Conservation (phyloP, 2,113 vertebrate species). For the Okapia johnstoni region DNA sequence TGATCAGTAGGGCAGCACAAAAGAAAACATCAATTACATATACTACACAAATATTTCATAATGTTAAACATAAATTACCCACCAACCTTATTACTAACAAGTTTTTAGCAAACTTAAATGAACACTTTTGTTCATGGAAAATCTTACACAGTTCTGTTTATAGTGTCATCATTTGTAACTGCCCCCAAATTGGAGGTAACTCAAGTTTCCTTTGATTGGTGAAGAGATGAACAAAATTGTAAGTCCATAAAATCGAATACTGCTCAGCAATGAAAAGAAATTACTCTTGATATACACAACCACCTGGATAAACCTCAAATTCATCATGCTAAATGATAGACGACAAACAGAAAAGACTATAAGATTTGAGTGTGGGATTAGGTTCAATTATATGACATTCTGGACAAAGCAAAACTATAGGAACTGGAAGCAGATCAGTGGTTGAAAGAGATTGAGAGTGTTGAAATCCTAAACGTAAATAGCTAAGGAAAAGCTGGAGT, state of each 20-base stretch:
- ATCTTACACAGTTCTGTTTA: background rate
- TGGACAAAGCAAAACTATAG: background rate
- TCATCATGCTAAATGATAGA: background rate
- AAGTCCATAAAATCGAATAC: background rate
- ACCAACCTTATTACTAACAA: background rate
- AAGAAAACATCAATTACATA: background rate
- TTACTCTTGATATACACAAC: background rate
- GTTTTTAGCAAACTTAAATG: background rate
- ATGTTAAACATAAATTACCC: background rate
- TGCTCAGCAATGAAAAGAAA: background rate
- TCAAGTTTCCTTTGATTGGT: background rate
- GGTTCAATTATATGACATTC: background rate
- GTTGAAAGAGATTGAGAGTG: background rate
- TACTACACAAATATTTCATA: background rate
- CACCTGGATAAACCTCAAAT: background rate
- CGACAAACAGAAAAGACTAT: background rate
- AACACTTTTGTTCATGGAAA: background rate
- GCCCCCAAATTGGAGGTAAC: background rate
- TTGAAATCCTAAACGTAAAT: background rate
- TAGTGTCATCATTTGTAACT: background rate
- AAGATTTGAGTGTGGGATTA: background rate
- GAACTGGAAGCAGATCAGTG: background rate
- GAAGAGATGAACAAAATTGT: background rate
- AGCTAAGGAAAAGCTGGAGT: background rate
- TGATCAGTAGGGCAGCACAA: background rate